Evolutionary conservation across 2,888 invertebrate genomes (phyloP), one percentile per base, ranked within the genome.

Genomic region (Ischnura elegans): DNA sequence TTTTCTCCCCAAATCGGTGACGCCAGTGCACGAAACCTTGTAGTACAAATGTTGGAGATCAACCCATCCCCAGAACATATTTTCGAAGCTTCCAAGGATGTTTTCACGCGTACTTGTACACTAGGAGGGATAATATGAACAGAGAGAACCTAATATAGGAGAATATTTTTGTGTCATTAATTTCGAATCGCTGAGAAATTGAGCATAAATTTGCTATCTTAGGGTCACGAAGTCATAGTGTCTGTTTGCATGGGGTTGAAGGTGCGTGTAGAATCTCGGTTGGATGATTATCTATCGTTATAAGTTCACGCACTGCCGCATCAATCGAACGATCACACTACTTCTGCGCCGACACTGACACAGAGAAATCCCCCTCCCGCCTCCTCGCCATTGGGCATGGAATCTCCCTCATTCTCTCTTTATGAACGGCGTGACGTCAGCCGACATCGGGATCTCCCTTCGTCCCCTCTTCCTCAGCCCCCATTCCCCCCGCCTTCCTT

Each of bases 371-470:
- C n/a, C n/a, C 86, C 86, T 43, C 66, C 43, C 21, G 25, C 55
- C 90, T 6, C 42, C 90, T 42, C 25, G 25, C 36, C 61, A 66
- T 66, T 61, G 43, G 90, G 90, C 13, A 90, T 55, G 90, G 90
- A 90, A 90, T 90, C 90, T 90, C 90, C 90, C 90, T 90, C 90
- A 90, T 90, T 90, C 90, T 55, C 55, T 90, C 90, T 90, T 90
- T 90, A 90, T 90, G 90, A 90, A 90, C 90, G 90, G 90, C 90
- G 90, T 90, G 90, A 90, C 90, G 90, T 90, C 90, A 90, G 61
- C 55, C 90, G 61, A 90, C 90, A 90, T 90, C 90, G 90, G 90
- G 90, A 66, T 90, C 90, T 66, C 90, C 90, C 90, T 55, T 90
- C 87, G 42, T n/a, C 87, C 55, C 85, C n/a, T n/a, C n/a, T n/a